Evolutionary conservation across 2,888 invertebrate species (phyloP).

Genomic region (Priocnemis perturbator): DNA sequence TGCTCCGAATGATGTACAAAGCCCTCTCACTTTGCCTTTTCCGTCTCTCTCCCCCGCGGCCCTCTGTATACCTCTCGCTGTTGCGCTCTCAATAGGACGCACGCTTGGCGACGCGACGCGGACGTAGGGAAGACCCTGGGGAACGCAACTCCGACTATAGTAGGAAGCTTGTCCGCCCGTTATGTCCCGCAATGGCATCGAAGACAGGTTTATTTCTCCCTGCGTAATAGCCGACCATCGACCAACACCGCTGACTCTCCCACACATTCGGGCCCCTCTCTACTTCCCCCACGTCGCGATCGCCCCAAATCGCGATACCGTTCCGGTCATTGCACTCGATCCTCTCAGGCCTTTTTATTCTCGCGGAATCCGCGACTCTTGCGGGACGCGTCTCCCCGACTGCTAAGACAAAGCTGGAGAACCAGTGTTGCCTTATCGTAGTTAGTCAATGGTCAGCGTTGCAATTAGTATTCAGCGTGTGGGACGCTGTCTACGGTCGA

Average conservation of each 20-base stretch:
- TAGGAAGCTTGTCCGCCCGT: constrained; percentile 62
- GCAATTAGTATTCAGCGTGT: too few species aligned
- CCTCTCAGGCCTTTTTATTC: too few species aligned
- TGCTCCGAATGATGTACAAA: constrained; percentile 51
- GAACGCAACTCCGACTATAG: constrained; percentile 48
- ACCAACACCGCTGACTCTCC: constrained; percentile 38
- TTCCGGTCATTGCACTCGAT: background rate
- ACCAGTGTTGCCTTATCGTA: too few species aligned
- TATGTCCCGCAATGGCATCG: constrained; percentile 55
- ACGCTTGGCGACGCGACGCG: too few species aligned
- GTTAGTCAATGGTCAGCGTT: too few species aligned
- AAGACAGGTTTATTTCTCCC: constrained; percentile 61
- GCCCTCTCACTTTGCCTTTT: constrained; percentile 10
- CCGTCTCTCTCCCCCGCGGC: constrained; percentile 14
- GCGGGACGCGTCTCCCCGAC: too few species aligned
- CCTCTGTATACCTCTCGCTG: constrained; percentile 21
- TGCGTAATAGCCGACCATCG: constrained; percentile 39
- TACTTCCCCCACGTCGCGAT: background rate
- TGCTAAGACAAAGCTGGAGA: too few species aligned
- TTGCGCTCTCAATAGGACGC: too few species aligned
- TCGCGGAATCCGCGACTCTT: too few species aligned
- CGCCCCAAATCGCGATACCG: background rate
- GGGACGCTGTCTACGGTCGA: too few species aligned
- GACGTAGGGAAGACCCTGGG: constrained; percentile 49
- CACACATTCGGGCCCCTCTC: constrained; percentile 25